Percentiles rank a stretch among this genome's conserved stretches.
These are phyloP conservation scores for Thinocorus orbignyianus DNA, from an alignment of 2,113 vertebrate genomes.

Conservation along the genomic window DNA sequence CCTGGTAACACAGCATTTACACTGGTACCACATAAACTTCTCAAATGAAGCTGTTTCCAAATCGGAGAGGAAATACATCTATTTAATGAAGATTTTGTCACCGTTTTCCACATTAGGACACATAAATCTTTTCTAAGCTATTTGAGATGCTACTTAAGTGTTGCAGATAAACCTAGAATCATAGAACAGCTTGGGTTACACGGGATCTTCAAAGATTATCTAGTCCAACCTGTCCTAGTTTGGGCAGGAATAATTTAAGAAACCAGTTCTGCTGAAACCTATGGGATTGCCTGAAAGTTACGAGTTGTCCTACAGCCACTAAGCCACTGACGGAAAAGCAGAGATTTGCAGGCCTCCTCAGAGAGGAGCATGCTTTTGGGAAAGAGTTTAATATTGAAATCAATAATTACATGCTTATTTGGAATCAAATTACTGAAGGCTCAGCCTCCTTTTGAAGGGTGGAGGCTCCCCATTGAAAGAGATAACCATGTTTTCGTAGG, in stretches of 20 bases:
- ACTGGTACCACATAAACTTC: background rate
- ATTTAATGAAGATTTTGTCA: background rate
- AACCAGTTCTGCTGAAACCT: background rate
- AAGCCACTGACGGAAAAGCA: background rate
- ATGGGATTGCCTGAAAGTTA: background rate
- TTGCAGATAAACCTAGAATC: background rate
- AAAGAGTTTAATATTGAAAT: background rate
- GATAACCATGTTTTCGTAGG: background rate
- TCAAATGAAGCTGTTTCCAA: background rate
- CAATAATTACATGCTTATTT: conserved; percentile 34
- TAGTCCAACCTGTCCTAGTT: background rate
- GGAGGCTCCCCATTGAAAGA: background rate
- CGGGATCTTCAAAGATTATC: background rate
- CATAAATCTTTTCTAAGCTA: background rate
- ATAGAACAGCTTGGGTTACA: background rate
- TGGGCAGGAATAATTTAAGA: background rate
- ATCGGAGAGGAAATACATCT: background rate
- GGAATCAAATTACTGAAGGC: background rate
- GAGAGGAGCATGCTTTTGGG: background rate
- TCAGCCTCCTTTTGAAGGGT: background rate
- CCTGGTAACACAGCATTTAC: background rate
- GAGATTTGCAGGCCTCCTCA: background rate
- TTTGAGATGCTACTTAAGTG: background rate
- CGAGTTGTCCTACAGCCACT: background rate
- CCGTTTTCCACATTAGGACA: background rate